Conservation (phyloP, 2,888 invertebrate genomes). For the Synergus gifuensis region DNA sequence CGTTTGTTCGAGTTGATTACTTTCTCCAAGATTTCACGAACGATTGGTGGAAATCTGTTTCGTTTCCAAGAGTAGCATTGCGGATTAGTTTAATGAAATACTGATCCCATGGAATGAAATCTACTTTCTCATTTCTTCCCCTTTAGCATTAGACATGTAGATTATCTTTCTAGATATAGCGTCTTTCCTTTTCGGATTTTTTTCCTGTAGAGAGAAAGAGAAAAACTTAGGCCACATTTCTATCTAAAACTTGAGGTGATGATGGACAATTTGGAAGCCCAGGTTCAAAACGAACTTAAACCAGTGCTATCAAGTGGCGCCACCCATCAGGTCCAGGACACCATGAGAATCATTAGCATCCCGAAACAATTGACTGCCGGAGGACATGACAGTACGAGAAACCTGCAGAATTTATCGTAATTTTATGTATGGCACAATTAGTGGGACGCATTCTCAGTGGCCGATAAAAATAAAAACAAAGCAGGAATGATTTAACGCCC, state of each 20-base stretch:
- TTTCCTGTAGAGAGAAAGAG: background rate
- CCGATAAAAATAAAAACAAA: conserved; percentile 66
- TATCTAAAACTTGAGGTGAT: too few species aligned
- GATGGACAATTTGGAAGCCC: background rate
- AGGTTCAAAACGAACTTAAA: too few species aligned
- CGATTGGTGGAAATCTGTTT: background rate
- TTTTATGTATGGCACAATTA: conserved; percentile 76
- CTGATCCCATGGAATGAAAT: background rate
- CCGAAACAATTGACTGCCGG: conserved; percentile 68
- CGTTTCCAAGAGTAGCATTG: conserved; percentile 3
- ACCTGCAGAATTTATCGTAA: conserved; percentile 74
- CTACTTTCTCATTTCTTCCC: background rate
- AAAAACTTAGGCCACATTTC: too few species aligned
- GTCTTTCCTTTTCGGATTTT: background rate
- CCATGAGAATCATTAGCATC: conserved; percentile 62
- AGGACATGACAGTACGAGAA: conserved; percentile 65
- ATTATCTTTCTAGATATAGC: background rate
- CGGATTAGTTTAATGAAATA: conserved; percentile 10
- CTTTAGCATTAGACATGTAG: background rate
- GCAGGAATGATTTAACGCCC: conserved; percentile 69
- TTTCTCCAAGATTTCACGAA: background rate
- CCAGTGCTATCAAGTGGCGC: conserved; percentile 55
- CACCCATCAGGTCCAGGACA: conserved; percentile 67
- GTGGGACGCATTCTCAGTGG: conserved; percentile 58
- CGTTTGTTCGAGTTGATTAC: conserved; percentile 33